These are phyloP conservation scores for Tetanocera ferruginea DNA, from an alignment of 2,888 invertebrate genomes.

Conservation along the genomic window DNA sequence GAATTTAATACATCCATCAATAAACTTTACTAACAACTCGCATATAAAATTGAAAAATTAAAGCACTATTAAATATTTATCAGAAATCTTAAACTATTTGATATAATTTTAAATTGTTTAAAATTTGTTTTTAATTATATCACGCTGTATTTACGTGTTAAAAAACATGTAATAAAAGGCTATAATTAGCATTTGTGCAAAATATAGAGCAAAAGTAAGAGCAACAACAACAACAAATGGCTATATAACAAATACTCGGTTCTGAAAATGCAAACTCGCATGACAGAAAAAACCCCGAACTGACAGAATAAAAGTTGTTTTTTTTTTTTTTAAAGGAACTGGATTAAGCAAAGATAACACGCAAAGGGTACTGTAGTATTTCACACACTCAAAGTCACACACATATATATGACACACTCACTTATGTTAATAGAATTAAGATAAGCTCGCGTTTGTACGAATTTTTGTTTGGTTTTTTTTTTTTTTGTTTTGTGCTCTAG, in stretches of 20 bases:
- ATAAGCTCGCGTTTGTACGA: slow-evolving; percentile 19
- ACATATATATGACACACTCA: background rate
- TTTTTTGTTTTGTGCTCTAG: background rate
- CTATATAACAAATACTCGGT: background rate
- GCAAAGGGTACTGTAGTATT: slow-evolving; percentile 54
- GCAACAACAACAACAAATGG: background rate
- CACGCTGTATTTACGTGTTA: background rate
- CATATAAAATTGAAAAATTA: too few relatives aligned
- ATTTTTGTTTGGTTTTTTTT: background rate
- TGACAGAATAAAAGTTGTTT: background rate
- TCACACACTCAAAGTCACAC: background rate
- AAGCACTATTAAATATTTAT: background rate
- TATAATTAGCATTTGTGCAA: slow-evolving; percentile 12
- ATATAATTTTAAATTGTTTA: background rate
- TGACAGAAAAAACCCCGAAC: background rate
- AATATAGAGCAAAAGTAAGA: background rate
- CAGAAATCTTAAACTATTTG: background rate
- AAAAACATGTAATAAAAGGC: background rate
- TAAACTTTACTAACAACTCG: too few relatives aligned
- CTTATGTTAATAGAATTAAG: slow-evolving; percentile 25
- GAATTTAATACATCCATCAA: too few relatives aligned
- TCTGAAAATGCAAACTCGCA: slow-evolving; percentile 20
- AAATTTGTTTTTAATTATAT: background rate
- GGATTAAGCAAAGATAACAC: slow-evolving; percentile 63
- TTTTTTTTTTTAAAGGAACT: too few relatives aligned